phyloP scores from a whole-genome alignment of 1,140 invertebrate genomes.

The Eciton burchellii region DNA sequence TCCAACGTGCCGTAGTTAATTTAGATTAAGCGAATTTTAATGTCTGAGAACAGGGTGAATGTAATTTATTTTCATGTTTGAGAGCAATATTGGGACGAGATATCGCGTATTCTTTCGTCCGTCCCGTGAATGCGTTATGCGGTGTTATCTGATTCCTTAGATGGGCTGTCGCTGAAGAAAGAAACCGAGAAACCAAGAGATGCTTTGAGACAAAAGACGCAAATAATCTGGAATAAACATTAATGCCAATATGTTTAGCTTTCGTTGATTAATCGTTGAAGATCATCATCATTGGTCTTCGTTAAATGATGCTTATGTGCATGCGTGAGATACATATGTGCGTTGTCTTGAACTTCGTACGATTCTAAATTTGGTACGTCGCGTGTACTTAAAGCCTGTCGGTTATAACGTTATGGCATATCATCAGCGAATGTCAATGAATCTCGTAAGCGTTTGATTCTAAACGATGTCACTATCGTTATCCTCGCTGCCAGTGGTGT shows the following conservation, averaged over 20 bases:
- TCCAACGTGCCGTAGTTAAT: slow-evolving; percentile 31
- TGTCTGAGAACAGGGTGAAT: slow-evolving; percentile 38
- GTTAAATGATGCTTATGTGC: slow-evolving; percentile 5
- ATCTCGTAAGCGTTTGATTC: slow-evolving; percentile 36
- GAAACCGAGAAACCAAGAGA: neutral
- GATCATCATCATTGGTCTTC: slow-evolving; percentile 7
- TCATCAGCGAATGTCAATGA: slow-evolving; percentile 17
- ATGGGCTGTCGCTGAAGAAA: slow-evolving; percentile 24
- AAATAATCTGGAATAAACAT: slow-evolving; percentile 46
- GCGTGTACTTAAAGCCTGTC: slow-evolving; percentile 41
- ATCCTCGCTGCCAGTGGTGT: slow-evolving; percentile 40
- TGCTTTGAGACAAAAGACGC: slow-evolving; percentile 19
- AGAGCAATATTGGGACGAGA: slow-evolving; percentile 43
- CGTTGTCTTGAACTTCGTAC: neutral
- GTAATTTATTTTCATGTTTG: slow-evolving; percentile 54
- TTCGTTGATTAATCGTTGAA: slow-evolving; percentile 52
- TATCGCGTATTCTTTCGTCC: slow-evolving; percentile 24
- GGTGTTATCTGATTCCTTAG: slow-evolving; percentile 36
- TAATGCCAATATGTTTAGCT: slow-evolving; percentile 49
- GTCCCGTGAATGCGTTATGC: slow-evolving; percentile 2
- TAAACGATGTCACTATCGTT: slow-evolving; percentile 39
- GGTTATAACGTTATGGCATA: neutral
- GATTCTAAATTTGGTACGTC: slow-evolving; percentile 35
- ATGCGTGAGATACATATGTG: neutral
- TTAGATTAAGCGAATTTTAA: slow-evolving; percentile 50